Base-by-base conservation (phyloP, 2,113 vertebrate species). In the Nannobrachium achirus region DNA sequence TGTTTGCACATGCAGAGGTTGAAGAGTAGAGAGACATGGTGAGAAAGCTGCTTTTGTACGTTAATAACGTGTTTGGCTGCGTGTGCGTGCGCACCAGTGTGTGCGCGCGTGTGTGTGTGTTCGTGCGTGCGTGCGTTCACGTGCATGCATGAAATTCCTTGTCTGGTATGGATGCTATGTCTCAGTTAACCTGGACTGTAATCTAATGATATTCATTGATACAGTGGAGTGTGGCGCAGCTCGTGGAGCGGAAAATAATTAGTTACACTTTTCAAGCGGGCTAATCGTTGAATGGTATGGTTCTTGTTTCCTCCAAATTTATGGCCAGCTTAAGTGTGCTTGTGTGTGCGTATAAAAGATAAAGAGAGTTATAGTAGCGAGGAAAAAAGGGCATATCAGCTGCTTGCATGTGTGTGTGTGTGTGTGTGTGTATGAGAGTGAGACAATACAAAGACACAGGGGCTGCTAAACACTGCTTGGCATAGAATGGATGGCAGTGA, bases 171-270 rank as follows among this genome's bases (percentile, higher is more conserved):
- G 51, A 38, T 51, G 62, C 56, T 61, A 58, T 57, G 49, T 75
- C 66, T 75, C 52, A 38, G 79, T 78, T 73, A 71, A 62, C 66
- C 64, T 49, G 56, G 69, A 33, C 78, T 61, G 62, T 63, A 49
- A 73, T 69, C 66, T 80, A 81, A 80, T 77, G 61, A 66, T 77
- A 82, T 87, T 85, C 80, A 75, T 79, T 80, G 74, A 71, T 80
- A 86, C 73, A 60, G 13, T 73, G 71, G 67, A 70, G 76, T 73
- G 69, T 64, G 68, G 69, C 76, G 7, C 51, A 75, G 76, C 69
- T 75, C 69, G 69, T 55, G 3, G 45, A 66, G 68, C 62, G 74
- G 71, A 79, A 82, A 86, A 79, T 81, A 77, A 90, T 89, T 88
- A 89, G 76, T 89, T 79, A 74, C 77, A 84, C 79, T 81, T 81